Base-by-base conservation (phyloP, 2,888 invertebrate genomes). In the Yponomeuta malinellus region DNA sequence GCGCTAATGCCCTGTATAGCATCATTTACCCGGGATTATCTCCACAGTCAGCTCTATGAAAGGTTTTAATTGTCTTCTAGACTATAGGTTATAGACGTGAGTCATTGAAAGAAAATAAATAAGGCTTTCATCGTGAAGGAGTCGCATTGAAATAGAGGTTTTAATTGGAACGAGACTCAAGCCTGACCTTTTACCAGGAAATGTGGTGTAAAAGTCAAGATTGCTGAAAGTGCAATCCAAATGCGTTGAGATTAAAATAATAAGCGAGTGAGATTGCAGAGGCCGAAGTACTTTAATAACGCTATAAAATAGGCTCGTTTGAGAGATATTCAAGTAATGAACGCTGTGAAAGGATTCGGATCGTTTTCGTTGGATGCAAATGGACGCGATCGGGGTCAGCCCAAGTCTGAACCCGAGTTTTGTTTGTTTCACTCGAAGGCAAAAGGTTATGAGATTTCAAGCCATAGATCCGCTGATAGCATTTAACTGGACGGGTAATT, bases 381-480 rank as follows among this genome's bases (percentile, higher is more conserved):
- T 73, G 77, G 73, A 75, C 80, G 75, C 76, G 74, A 71, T 67
- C 70, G 72, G 74, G 80, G 79, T 78, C 79, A 81, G 76, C 76
- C 72, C 74, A 72, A 70, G 68, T 9, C 63, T 63, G 70, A 73
- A 72, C 74, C 74, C 73, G 74, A 74, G 74, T 80, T 84, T 77
- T 79, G 79, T 81, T 81, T 79, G 79, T 83, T 87, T 84, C 81
- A 83, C 85, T 87, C 84, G 80, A 83, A 88, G 85, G 86, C 88
- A 89, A 89, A 88, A 90, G 88, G 88, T 90, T 89, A 89, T 81
- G 83, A 89, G 89, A 90, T 90, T 87, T 88, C 83, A 83, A 88
- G 84, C 89, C 85, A 86, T 85, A 89, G 89, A 90, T 89, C 85
- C 78, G 81, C 86, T 85, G 89, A 90, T 90, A 89, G 86, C 87